phyloP scores from a whole-genome alignment of 2,113 vertebrate genomes.

The Crypturellus undulatus region DNA sequence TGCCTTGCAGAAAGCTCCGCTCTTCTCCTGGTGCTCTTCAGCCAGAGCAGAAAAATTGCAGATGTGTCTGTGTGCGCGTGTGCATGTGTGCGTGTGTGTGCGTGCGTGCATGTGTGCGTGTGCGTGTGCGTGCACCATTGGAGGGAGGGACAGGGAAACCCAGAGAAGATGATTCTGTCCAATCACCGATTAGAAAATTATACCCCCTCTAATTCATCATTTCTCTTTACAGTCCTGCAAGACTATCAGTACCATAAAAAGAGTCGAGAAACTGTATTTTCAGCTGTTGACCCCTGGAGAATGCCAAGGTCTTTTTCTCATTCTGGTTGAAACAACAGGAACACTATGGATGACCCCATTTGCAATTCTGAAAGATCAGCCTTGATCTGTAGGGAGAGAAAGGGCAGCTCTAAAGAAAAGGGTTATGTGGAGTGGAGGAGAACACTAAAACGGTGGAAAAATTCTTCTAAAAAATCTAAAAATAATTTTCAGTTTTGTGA shows the following conservation, averaged over 20 bases:
- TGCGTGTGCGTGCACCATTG: neutral
- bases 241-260: neutral
- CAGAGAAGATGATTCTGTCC: neutral
- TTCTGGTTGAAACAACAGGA: neutral
- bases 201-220: neutral
- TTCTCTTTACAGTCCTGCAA: neutral
- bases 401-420: neutral
- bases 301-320: neutral
- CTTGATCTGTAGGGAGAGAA: neutral
- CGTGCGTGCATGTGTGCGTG: neutral
- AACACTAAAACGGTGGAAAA: neutral
- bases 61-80: too few relatives aligned
- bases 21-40: neutral
- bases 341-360: neutral
- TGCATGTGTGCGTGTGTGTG: too few relatives aligned
- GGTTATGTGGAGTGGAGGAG: neutral
- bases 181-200: neutral
- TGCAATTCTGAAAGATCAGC: neutral
- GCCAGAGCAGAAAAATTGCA: accelerated
- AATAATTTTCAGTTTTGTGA: neutral
- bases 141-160: neutral
- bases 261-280: neutral
- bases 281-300: neutral
- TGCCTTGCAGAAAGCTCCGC: neutral
- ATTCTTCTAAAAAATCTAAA: neutral